Percentiles rank a stretch among this genome's conserved stretches.
Conservation (phyloP, 2,797 vertebrate species). For the Anas acuta region DNA sequence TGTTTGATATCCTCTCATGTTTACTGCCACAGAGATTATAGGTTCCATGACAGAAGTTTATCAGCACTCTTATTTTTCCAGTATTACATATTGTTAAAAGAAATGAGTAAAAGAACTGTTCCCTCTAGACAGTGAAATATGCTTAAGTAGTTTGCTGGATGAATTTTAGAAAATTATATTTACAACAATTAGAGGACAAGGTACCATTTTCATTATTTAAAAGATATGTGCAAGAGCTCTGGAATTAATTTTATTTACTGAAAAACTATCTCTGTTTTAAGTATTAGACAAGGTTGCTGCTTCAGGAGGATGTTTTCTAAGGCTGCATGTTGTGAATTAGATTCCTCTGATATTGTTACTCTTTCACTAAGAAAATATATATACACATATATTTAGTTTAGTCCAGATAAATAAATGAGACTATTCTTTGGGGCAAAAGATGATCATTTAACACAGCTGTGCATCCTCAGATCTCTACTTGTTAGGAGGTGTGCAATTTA, state of each 20-base stretch:
- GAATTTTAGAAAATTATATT: background rate
- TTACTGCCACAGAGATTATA: background rate
- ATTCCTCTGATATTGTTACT: background rate
- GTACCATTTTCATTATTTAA: background rate
- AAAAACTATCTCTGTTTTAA: background rate
- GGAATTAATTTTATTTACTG: background rate
- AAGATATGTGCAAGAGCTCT: background rate
- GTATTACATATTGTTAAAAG: background rate
- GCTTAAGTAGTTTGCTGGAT: background rate
- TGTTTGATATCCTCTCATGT: background rate
- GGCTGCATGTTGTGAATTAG: background rate
- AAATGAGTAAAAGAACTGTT: background rate
- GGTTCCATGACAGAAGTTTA: background rate
- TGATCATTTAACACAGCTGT: background rate
- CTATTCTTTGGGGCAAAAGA: background rate
- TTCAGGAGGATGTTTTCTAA: background rate
- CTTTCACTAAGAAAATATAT: background rate
- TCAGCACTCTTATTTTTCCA: background rate
- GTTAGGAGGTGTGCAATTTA: background rate
- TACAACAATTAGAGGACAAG: background rate
- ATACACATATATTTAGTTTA: too few species aligned
- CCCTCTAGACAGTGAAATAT: background rate
- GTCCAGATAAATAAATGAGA: background rate
- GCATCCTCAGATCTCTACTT: background rate
- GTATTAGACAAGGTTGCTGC: background rate